Evolutionary conservation across 1,140 invertebrate species (phyloP).

Genomic region (Euwallacea similis): DNA sequence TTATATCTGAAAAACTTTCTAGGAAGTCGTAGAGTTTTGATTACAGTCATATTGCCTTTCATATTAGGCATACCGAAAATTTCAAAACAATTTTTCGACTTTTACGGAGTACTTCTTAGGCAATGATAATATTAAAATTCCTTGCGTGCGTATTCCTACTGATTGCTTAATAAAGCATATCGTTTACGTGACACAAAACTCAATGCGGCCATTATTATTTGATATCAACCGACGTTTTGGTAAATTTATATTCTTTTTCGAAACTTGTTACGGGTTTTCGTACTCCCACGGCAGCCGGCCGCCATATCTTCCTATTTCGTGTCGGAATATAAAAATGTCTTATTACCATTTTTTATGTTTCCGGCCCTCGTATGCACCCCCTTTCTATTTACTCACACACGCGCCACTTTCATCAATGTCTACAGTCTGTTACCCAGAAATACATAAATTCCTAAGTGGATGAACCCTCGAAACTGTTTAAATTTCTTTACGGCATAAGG

Average conservation of each 20-base stretch:
- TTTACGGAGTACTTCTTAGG: too few relatives aligned
- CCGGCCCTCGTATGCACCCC: not conserved
- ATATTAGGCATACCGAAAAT: too few relatives aligned
- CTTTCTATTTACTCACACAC: slow-evolving; percentile 7
- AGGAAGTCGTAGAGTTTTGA: too few relatives aligned
- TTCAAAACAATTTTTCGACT: too few relatives aligned
- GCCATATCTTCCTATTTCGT: slow-evolving; percentile 19
- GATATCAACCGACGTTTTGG: slow-evolving; percentile 10
- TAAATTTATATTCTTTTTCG: slow-evolving; percentile 8
- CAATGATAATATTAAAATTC: not conserved
- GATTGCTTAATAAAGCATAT: slow-evolving; percentile 12
- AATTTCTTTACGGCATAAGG: too few relatives aligned
- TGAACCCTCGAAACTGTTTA: too few relatives aligned
- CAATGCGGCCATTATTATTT: slow-evolving; percentile 8
- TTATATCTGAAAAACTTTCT: too few relatives aligned
- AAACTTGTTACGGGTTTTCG: slow-evolving; percentile 6
- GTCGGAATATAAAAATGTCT: slow-evolving; percentile 25
- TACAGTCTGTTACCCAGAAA: too few relatives aligned
- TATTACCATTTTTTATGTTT: slow-evolving; percentile 28
- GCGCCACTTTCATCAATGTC: not conserved
- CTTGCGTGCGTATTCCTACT: not conserved
- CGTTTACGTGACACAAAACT: slow-evolving; percentile 14
- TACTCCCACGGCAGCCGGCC: slow-evolving; percentile 22
- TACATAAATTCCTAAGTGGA: too few relatives aligned
- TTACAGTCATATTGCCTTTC: too few relatives aligned